Evolutionary conservation across 2,888 invertebrate species (phyloP), one percentile per base, ranked within the genome.

Genomic region (Coenonympha glycerion): DNA sequence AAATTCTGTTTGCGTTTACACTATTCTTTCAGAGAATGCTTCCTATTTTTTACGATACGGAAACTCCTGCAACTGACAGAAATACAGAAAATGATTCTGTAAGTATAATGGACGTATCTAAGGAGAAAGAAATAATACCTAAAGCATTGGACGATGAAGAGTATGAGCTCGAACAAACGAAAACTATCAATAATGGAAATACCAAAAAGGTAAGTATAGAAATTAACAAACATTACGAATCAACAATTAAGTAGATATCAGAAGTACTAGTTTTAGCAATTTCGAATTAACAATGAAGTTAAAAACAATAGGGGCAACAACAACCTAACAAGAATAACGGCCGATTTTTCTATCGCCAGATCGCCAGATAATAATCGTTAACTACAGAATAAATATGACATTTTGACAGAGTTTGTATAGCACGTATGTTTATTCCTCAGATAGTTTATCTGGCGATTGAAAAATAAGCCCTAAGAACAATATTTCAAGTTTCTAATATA

Each of bases 21-120:
- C 18, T 34, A 16, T 47, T 56, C 40, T 56, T 70, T 73, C 61
- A 81, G 80, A 69, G 67, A 64, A 68, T 76, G 65, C 46, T 79
- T 49, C 62, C 72, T 16, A 55, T 65, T 28, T 65, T 66, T 36
- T 69, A 66, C 53, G 61, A 63, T 26, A 64, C 64, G 8, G 59
- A 59, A 34, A 55, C 64, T 15, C 53, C 69, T 6, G 48, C 50
- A 11, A 50, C 52, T 9, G 62, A 64, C 30, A 48, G 47, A 36
- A 60, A 64, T 36, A 21, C 57, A 0, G 49, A 56, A 22, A 54
- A 63, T 18, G 46, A 57, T 9, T 40, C 58, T 0, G 57, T 63
- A 19, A 39, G 42, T 6, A 62, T 61, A 18, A 58, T 57, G 16
- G 65, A 63, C 9, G 56, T 48, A 26, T 34, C 58, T 1, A 59